phyloP scores from a whole-genome alignment of 2,888 invertebrate species.

The Caradrina clavipalpis region DNA sequence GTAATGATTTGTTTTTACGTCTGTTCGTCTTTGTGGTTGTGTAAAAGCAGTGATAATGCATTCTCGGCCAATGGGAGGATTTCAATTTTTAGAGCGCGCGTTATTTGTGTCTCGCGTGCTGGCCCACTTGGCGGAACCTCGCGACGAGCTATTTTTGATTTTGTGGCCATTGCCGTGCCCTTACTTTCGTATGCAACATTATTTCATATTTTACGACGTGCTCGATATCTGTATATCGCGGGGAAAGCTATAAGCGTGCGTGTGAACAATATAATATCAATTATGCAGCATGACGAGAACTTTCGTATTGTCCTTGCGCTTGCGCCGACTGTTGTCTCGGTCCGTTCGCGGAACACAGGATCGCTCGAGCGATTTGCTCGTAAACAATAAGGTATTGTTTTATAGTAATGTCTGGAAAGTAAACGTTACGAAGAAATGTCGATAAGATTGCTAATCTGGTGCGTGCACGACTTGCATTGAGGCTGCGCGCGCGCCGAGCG shows the following conservation, averaged over 20 bases:
- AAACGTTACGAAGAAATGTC: slow-evolving; percentile 72
- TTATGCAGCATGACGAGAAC: slow-evolving; percentile 67
- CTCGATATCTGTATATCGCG: slow-evolving; percentile 58
- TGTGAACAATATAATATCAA: slow-evolving; percentile 69
- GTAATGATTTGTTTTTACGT: slow-evolving; percentile 69
- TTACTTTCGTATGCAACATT: slow-evolving; percentile 67
- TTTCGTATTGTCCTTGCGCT: slow-evolving; percentile 67
- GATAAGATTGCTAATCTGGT: slow-evolving; percentile 80
- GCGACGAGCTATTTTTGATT: slow-evolving; percentile 81
- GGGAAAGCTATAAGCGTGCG: slow-evolving; percentile 66
- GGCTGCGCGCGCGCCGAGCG: slow-evolving; percentile 55
- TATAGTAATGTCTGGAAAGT: slow-evolving; percentile 74
- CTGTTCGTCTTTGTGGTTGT: slow-evolving; percentile 66
- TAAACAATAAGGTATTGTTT: slow-evolving; percentile 83
- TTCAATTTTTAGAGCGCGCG: slow-evolving; percentile 71
- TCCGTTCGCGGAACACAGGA: slow-evolving; percentile 63
- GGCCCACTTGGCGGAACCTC: slow-evolving; percentile 83
- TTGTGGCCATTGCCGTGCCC: slow-evolving; percentile 83
- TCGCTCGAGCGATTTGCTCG: slow-evolving; percentile 63
- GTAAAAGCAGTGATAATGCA: slow-evolving; percentile 71
- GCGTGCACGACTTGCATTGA: slow-evolving; percentile 65
- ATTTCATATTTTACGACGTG: slow-evolving; percentile 57
- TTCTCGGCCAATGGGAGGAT: slow-evolving; percentile 71
- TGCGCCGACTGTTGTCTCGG: slow-evolving; percentile 34
- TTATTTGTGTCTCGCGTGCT: slow-evolving; percentile 75